Evolutionary conservation across 2,888 invertebrate genomes (phyloP).

Genomic region (Koerneria pararmatus): DNA sequence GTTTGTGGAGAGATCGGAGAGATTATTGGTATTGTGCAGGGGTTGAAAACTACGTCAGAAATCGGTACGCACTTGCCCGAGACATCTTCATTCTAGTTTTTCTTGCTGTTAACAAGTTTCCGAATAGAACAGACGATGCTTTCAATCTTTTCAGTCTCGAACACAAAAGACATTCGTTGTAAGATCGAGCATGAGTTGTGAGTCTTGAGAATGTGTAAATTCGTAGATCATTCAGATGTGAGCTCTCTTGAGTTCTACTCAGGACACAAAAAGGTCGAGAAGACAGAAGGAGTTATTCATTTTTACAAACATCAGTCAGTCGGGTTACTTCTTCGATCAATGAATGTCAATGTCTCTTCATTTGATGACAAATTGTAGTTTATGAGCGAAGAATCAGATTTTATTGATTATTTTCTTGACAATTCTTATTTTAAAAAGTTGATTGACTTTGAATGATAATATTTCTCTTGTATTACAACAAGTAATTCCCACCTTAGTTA

Average conservation of each 20-base stretch:
- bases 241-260: conserved; percentile 69
- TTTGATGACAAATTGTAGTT: not conserved
- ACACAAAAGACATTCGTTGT: too few species aligned
- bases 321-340: not conserved
- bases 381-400: conserved; percentile 4
- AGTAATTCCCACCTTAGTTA: not conserved
- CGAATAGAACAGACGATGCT: too few species aligned
- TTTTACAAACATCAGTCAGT: conserved; percentile 91
- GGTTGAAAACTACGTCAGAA: too few species aligned
- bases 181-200: too few species aligned
- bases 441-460: not conserved
- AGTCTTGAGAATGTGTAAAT: too few species aligned
- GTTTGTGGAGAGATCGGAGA: too few species aligned
- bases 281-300: conserved; percentile 92
- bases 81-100: not conserved
- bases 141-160: too few species aligned
- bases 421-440: not conserved
- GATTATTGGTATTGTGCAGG: too few species aligned
- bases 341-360: not conserved
- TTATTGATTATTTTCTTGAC: not conserved
- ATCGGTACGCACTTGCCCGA: not conserved
- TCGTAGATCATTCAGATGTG: conserved; percentile 30
- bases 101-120: not conserved
- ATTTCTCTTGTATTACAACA: not conserved
- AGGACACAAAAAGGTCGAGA: conserved; percentile 93